phyloP scores from a whole-genome alignment of 2,797 vertebrate species.

The Crocidura indochinensis region DNA sequence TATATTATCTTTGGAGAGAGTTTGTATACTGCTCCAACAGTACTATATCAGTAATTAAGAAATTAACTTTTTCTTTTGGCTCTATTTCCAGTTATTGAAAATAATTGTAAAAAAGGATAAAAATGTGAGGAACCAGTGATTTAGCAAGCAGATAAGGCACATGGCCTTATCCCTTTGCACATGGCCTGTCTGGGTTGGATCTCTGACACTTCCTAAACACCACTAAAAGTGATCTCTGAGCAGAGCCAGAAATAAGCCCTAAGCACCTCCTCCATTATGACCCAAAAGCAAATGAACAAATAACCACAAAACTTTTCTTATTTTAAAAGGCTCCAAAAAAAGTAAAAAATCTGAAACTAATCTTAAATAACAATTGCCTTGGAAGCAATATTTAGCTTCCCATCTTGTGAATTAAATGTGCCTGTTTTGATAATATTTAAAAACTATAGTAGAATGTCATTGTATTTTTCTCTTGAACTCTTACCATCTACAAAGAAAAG shows the following conservation, averaged over 20 bases:
- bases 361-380: not conserved
- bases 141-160: no score
- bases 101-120: conserved; percentile 2
- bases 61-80: not conserved
- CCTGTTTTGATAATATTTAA: conserved; percentile 24
- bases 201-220: no score
- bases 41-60: not conserved
- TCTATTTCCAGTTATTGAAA: conserved; percentile 46
- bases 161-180: not conserved
- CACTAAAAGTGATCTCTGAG: no score
- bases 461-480: conserved; percentile 54
- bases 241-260: no score
- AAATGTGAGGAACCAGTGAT: not conserved
- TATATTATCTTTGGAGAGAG: not conserved
- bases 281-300: no score
- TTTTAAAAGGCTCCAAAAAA: conserved; percentile 54
- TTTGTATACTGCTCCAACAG: not conserved
- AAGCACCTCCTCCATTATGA: no score
- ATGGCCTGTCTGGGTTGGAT: no score
- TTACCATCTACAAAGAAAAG: conserved; percentile 17
- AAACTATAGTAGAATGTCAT: not conserved
- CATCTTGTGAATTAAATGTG: not conserved
- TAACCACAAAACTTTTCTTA: conserved; percentile 6
- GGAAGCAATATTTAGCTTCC: not conserved
- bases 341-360: conserved; percentile 28